These are phyloP conservation scores for Agrotis exclamationis DNA, from an alignment of 2,888 invertebrate genomes.

Conservation along the genomic window DNA sequence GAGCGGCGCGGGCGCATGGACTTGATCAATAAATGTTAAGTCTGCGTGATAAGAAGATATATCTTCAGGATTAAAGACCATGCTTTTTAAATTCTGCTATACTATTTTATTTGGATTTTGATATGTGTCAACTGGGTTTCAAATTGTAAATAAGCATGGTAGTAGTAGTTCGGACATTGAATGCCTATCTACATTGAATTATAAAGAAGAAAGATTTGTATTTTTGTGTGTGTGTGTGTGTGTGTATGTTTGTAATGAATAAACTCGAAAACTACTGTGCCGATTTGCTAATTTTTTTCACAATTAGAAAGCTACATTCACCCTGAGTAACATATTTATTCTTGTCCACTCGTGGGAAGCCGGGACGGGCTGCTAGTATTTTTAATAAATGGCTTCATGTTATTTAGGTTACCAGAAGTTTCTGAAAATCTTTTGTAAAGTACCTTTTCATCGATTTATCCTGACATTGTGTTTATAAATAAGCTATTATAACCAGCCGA, in stretches of 20 bases:
- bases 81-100: conserved; percentile 2
- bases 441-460: background rate
- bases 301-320: too few relatives aligned
- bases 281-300: too few relatives aligned
- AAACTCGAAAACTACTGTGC: too few relatives aligned
- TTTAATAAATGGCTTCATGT: background rate
- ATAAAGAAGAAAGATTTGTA: too few relatives aligned
- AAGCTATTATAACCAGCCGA: background rate
- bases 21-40: background rate
- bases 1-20: conserved; percentile 7
- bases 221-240: too few relatives aligned
- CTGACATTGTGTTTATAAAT: background rate
- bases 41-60: background rate
- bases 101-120: background rate
- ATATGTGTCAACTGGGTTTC: background rate
- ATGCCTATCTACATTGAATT: too few relatives aligned
- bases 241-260: too few relatives aligned
- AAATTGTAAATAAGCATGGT: background rate
- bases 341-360: too few relatives aligned
- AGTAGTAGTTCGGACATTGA: background rate
- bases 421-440: conserved; percentile 1
- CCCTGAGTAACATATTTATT: too few relatives aligned
- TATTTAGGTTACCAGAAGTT: background rate
- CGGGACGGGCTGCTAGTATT: too few relatives aligned
- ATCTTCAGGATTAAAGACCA: background rate